Conservation (phyloP, 2,888 invertebrate genomes). For the Pheosia tremula region DNA sequence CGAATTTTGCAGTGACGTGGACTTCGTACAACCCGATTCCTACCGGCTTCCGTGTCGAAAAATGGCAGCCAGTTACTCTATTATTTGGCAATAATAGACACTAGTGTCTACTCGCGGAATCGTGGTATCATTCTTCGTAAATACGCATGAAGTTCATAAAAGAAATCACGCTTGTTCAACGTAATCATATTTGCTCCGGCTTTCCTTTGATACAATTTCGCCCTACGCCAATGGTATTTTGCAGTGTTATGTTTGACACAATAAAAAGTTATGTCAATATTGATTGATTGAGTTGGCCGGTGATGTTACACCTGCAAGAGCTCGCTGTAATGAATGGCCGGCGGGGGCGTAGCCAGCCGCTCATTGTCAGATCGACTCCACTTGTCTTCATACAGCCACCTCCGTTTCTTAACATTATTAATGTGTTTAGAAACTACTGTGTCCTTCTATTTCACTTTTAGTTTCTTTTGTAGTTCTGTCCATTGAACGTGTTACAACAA, state of each 20-base stretch:
- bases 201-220: no score
- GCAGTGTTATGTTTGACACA: constrained; percentile 49
- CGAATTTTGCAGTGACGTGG: constrained; percentile 38
- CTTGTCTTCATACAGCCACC: constrained; percentile 35
- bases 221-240: constrained; percentile 28
- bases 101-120: no score
- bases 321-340: constrained; percentile 44
- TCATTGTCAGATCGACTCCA: constrained; percentile 47
- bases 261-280: constrained; percentile 46
- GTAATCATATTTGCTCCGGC: no score
- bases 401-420: constrained; percentile 20
- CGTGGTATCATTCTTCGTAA: no score
- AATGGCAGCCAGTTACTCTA: no score
- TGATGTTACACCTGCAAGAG: constrained; percentile 20
- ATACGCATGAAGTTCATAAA: no score
- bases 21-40: no score
- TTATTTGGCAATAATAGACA: no score
- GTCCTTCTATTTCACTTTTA: constrained; percentile 14
- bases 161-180: no score
- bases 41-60: no score
- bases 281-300: constrained; percentile 47
- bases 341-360: constrained; percentile 41
- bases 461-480: constrained; percentile 6
- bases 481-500: constrained; percentile 8
- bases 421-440: constrained; percentile 21